These are phyloP conservation scores for Urocynchramus pylzowi DNA, from an alignment of 2,113 vertebrate genomes.

Conservation along the genomic window DNA sequence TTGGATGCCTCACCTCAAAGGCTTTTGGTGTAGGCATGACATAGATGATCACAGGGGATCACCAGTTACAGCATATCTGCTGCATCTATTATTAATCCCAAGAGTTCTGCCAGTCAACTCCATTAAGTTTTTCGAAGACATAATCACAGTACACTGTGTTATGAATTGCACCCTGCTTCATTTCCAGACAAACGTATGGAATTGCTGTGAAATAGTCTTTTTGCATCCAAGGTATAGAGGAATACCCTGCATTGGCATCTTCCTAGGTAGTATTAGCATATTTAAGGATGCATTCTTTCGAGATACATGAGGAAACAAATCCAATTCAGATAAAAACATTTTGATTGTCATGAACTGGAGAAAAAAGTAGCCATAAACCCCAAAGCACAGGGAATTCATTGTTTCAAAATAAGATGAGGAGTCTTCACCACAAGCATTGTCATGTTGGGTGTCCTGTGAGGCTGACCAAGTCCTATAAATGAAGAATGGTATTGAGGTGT, in stretches of 20 bases:
- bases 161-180: background rate
- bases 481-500: background rate
- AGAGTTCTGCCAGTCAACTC: background rate
- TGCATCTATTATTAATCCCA: background rate
- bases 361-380: background rate
- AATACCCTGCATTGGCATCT: background rate
- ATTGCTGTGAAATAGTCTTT: background rate
- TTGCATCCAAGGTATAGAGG: background rate
- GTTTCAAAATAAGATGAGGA: background rate
- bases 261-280: background rate
- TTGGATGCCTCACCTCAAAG: rapidly evolving
- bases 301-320: background rate
- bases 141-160: background rate
- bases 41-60: background rate
- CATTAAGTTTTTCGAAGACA: background rate
- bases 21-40: background rate
- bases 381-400: background rate
- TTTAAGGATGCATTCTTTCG: background rate
- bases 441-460: background rate
- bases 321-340: background rate
- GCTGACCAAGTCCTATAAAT: background rate
- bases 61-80: background rate
- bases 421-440: background rate
- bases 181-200: background rate
- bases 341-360: background rate